A percentile compares a stretch with the other conserved stretches of the same genome.
These are phyloP conservation scores for Agrilus cyanescens DNA, from an alignment of 2,888 invertebrate genomes.

Conservation along the genomic window DNA sequence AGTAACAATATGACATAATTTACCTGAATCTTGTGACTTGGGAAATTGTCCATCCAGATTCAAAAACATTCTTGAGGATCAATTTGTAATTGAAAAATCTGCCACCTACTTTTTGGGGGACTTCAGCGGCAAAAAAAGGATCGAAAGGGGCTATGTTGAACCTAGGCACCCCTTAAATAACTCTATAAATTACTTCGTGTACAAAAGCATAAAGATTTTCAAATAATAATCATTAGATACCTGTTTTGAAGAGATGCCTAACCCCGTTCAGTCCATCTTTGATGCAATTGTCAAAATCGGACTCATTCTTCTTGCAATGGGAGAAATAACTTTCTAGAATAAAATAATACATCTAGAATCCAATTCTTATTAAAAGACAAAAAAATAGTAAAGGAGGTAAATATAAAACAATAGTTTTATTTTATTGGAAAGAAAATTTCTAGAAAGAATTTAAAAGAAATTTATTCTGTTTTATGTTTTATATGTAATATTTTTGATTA, in stretches of 20 bases:
- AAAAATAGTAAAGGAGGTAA: too few species aligned
- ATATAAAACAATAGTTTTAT: too few species aligned
- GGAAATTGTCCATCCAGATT: constrained; percentile 65
- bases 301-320: constrained; percentile 47
- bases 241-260: constrained; percentile 57
- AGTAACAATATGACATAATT: too few species aligned
- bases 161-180: constrained; percentile 52
- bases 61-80: constrained; percentile 59
- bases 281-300: constrained; percentile 61
- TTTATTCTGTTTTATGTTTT: too few species aligned
- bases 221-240: constrained; percentile 31
- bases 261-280: constrained; percentile 59
- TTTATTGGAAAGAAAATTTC: too few species aligned
- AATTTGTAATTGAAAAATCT: constrained; percentile 56
- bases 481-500: too few species aligned
- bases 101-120: constrained; percentile 50
- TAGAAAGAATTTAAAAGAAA: too few species aligned
- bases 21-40: constrained; percentile 66
- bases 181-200: constrained; percentile 1
- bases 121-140: constrained; percentile 59
- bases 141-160: constrained; percentile 65
- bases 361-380: too few species aligned
- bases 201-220: neutral
- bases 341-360: too few species aligned
- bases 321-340: constrained; percentile 35